Percentiles rank a stretch among this genome's conserved stretches.
These are phyloP conservation scores for Bursaphelenchus mucronatus DNA, from an alignment of 1,140 invertebrate species.

Conservation along the genomic window DNA sequence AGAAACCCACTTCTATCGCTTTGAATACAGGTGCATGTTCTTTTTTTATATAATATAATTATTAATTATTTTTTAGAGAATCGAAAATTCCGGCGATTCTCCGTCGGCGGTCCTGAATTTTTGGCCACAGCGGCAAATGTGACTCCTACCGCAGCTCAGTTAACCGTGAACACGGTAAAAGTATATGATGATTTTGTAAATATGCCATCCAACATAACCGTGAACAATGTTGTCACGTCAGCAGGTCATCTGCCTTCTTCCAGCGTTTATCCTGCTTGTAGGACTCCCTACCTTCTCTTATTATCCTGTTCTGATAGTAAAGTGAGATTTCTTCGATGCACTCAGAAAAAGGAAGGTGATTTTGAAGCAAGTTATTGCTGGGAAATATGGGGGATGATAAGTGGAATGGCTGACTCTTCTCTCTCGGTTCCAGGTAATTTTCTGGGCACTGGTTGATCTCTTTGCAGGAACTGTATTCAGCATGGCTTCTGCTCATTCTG, in stretches of 20 bases:
- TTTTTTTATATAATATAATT: no score
- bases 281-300: constrained; percentile 88
- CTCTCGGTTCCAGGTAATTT: constrained; percentile 51
- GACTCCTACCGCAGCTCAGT: constrained; percentile 29
- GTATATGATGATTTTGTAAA: constrained; percentile 37
- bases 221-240: constrained; percentile 74
- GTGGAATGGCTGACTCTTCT: constrained; percentile 45
- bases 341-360: constrained; percentile 8
- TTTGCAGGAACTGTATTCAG: constrained; percentile 35
- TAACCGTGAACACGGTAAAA: constrained; percentile 28
- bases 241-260: constrained; percentile 95
- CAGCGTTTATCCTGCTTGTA: constrained; percentile 93
- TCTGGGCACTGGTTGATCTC: constrained; percentile 28
- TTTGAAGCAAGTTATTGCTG: constrained; percentile 42
- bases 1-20: constrained; percentile 37
- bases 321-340: constrained; percentile 64
- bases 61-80: no score
- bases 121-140: constrained; percentile 26
- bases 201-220: constrained; percentile 21
- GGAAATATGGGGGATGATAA: constrained; percentile 60
- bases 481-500: constrained; percentile 80
- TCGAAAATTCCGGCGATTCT: constrained; percentile 1
- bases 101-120: constrained; percentile 26
- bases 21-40: no score
- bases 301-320: constrained; percentile 86